Evolutionary conservation across 1,140 invertebrate species (phyloP).

Genomic region (Caenorhabditis latens): DNA sequence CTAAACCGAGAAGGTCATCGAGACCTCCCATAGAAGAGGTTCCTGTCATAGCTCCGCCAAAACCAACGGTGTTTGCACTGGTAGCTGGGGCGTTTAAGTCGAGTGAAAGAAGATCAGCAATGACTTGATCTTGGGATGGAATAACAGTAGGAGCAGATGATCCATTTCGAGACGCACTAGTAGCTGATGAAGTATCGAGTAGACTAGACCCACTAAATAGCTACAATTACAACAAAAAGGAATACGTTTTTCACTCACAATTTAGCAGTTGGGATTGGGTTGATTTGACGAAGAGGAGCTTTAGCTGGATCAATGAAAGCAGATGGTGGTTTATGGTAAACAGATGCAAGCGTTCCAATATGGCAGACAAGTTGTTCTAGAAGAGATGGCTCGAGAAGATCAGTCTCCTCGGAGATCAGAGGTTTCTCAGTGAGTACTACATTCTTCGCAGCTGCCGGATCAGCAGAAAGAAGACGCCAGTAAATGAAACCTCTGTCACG

Average conservation of each 20-base stretch:
- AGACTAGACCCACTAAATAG: conserved; percentile 43
- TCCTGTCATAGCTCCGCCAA: conserved; percentile 69
- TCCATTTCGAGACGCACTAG: conserved; percentile 70
- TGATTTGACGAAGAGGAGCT: conserved; percentile 78
- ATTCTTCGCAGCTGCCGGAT: conserved; percentile 97
- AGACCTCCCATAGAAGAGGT: conserved; percentile 72
- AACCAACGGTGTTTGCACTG: conserved; percentile 3
- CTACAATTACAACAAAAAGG: not conserved
- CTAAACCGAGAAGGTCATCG: conserved; percentile 85
- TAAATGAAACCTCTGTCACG: conserved; percentile 99
- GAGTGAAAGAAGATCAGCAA: conserved; percentile 95
- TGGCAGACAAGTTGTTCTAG: conserved; percentile 99
- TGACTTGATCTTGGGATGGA: conserved; percentile 90
- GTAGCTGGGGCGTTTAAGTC: conserved; percentile 80
- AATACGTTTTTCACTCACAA: not conserved
- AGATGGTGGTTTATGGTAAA: conserved; percentile 98
- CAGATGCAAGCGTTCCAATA: conserved; percentile 96
- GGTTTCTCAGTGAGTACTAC: conserved; percentile 99
- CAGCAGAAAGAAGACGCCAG: conserved; percentile 97
- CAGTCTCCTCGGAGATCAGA: conserved; percentile 98
- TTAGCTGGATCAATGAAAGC: conserved; percentile 91
- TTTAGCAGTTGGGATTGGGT: conserved; percentile 28
- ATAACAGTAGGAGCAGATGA: conserved; percentile 84
- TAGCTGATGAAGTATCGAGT: conserved; percentile 34
- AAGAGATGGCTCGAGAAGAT: conserved; percentile 95